These are phyloP conservation scores for Lucilia cuprina DNA, from an alignment of 1,140 invertebrate genomes.

Conservation along the genomic window DNA sequence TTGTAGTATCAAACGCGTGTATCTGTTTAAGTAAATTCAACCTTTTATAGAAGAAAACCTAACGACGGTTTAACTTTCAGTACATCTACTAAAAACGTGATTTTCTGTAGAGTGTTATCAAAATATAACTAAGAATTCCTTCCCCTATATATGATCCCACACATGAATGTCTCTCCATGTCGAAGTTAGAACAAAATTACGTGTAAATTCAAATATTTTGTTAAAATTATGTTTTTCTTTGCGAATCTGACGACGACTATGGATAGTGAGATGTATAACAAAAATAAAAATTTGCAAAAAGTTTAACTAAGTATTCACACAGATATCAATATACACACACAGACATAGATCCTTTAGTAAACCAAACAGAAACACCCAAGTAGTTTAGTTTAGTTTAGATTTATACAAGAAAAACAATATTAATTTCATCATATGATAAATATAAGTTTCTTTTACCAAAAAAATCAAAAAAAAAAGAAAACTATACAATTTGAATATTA, in stretches of 20 bases:
- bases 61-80: too few species aligned
- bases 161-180: neutral
- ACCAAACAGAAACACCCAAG: neutral
- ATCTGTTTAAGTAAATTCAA: too few species aligned
- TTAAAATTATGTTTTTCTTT: conserved; percentile 19
- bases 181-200: neutral
- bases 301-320: neutral
- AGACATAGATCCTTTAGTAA: neutral
- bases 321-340: neutral
- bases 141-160: neutral
- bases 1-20: too few species aligned
- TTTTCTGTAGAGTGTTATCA: too few species aligned
- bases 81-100: too few species aligned
- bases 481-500: conserved; percentile 1
- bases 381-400: neutral
- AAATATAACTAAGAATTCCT: too few species aligned
- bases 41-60: too few species aligned
- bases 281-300: neutral
- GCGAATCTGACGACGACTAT: neutral
- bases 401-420: conserved; percentile 7
- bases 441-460: neutral
- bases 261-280: neutral
- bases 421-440: neutral
- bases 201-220: conserved; percentile 21
- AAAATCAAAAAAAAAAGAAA: neutral